A percentile compares a stretch with the other conserved stretches of the same genome.
These are phyloP conservation scores for Malthinus flaveolus DNA, from an alignment of 2,888 invertebrate genomes.

Conservation along the genomic window DNA sequence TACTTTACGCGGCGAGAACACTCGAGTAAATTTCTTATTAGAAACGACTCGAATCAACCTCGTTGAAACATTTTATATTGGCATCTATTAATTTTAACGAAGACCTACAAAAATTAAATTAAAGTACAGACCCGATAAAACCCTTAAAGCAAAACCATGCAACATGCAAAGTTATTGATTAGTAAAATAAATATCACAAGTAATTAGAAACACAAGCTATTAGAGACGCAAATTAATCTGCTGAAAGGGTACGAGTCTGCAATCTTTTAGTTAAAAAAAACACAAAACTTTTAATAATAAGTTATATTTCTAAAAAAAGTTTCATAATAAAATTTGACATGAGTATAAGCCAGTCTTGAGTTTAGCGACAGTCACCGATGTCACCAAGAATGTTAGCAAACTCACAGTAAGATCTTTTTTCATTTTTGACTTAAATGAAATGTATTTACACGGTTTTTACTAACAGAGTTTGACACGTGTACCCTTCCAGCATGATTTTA, in stretches of 20 bases:
- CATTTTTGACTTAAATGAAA: conserved; percentile 25
- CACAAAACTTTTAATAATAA: conserved; percentile 46
- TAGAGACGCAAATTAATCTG: conserved; percentile 33
- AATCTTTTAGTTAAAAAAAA: conserved; percentile 38
- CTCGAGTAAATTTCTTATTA: no score
- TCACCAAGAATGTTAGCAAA: conserved; percentile 47
- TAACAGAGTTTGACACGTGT: conserved; percentile 44
- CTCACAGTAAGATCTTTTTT: conserved; percentile 38
- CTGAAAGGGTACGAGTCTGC: conserved; percentile 52
- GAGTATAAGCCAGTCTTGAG: conserved; percentile 50
- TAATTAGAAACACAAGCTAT: conserved; percentile 2
- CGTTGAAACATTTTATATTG: no score
- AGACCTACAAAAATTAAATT: no score
- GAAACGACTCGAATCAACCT: no score
- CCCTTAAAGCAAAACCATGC: conserved; percentile 45
- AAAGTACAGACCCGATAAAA: conserved; percentile 32
- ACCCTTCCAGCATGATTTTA: conserved; percentile 52
- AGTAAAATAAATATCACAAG: conserved; percentile 10
- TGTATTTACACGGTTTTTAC: conserved; percentile 34
- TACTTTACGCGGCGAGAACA: no score
- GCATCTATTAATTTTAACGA: no score
- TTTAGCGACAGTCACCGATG: conserved; percentile 45
- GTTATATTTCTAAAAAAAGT: conserved; percentile 55
- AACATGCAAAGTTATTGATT: conserved; percentile 35
- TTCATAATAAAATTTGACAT: conserved; percentile 54